Base-by-base conservation (phyloP, 1,140 invertebrate species). In the Papilio machaon region DNA sequence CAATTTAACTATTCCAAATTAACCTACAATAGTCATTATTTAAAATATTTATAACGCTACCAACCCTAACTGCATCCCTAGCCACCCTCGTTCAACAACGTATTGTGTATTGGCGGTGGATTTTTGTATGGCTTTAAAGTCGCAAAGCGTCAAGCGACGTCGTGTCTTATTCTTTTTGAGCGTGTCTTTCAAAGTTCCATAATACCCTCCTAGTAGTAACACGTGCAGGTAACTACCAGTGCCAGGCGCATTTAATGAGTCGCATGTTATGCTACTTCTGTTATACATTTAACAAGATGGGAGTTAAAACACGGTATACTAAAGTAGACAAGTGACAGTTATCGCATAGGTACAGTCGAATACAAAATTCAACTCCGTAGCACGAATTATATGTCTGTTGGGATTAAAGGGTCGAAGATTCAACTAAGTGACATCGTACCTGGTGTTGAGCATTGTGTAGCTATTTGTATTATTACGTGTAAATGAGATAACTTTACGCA, bases 71-170 rank as follows among this genome's bases (percentile, higher is more conserved):
- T 5, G 11, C 73, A 23, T 49, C 73, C 73, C 19, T 75, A 75
- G 5, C 47, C 43, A 15, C 19, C 47, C 38, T 47, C 19, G 73
- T 75, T 75, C 19, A 75, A 75, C 73, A 47, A 75, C 46, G 73
- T 75, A 75, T 75, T 75, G 73, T 75, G 47, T 75, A 75, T 75
- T 75, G 73, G 73, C 43, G 73, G 47, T 23, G 23, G 43, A 75
- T 54, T 75, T 75, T 75, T 75, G 73, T 75, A 75, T 75, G 73
- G 73, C 73, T 75, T 75, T 75, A 75, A 75, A 75, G 73, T 75
- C 73, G 73, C 46, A 75, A 75, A 75, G 73, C 73, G 73, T 19
- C 19, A 47, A 47, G 19, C 46, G 19, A 23, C 46, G 73, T 75
- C 46, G 46, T 30, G 46, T 46, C 73, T 30, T 75, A 75, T 47